Evolutionary conservation across 2,888 invertebrate genomes (phyloP).

Genomic region (Heteropelma amictum): DNA sequence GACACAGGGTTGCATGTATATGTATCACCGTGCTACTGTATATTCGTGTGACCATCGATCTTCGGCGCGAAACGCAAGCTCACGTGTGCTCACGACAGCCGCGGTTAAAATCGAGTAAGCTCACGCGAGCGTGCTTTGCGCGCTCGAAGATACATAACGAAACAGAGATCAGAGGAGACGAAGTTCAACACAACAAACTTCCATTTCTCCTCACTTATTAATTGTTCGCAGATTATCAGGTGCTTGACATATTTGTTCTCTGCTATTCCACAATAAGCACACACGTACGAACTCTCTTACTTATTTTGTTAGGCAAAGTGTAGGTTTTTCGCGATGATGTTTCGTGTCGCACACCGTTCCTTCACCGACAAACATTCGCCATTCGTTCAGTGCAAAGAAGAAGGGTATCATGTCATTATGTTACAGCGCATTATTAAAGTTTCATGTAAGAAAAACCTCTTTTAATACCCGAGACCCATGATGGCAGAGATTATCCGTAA

Average conservation of each 20-base stretch:
- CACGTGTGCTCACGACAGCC: slow-evolving; percentile 12
- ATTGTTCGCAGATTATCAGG: slow-evolving; percentile 28
- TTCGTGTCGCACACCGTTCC: too few species aligned
- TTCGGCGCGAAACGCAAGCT: slow-evolving; percentile 38
- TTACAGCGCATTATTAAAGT: not conserved
- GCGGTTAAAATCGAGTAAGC: slow-evolving; percentile 39
- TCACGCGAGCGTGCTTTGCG: slow-evolving; percentile 40
- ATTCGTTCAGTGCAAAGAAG: too few species aligned
- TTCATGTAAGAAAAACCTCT: too few species aligned
- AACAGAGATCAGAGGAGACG: slow-evolving; percentile 23
- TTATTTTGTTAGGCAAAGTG: not conserved
- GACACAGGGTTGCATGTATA: slow-evolving; percentile 21
- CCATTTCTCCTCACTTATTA: slow-evolving; percentile 1
- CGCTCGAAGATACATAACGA: slow-evolving; percentile 26
- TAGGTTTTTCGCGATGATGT: too few species aligned
- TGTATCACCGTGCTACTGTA: slow-evolving; percentile 7
- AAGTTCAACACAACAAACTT: slow-evolving; percentile 12
- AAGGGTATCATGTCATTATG: too few species aligned
- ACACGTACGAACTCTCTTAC: not conserved
- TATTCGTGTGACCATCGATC: slow-evolving; percentile 49
- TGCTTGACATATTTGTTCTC: slow-evolving; percentile 30
- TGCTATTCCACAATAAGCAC: not conserved
- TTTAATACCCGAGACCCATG: too few species aligned
- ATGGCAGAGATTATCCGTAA: not conserved
- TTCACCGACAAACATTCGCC: too few species aligned